A percentile compares a stretch with the other conserved stretches of the same genome.
phyloP scores from a whole-genome alignment of 2,888 invertebrate genomes.

The Ormyrus nitidulus region DNA sequence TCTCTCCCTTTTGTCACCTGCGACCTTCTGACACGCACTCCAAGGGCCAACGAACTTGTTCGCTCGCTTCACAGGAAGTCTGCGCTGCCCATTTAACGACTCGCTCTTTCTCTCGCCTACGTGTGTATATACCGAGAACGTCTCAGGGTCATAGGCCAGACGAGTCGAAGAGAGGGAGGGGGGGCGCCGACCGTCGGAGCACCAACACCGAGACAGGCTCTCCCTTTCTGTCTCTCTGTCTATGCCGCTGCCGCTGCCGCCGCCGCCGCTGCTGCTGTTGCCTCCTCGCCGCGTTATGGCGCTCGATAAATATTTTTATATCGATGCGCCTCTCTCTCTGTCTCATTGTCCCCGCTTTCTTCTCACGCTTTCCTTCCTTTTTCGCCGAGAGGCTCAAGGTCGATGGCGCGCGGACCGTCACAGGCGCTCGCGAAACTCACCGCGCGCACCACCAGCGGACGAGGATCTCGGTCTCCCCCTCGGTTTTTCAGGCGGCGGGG shows the following conservation, averaged over 20 bases:
- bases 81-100: constrained; percentile 69
- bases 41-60: constrained; percentile 66
- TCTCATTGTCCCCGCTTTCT: constrained; percentile 38
- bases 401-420: constrained; percentile 8
- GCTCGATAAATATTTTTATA: constrained; percentile 45
- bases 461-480: constrained; percentile 2
- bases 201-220: constrained; percentile 21
- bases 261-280: too few species aligned
- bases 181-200: constrained; percentile 25
- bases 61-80: constrained; percentile 67
- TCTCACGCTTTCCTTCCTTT: constrained; percentile 50
- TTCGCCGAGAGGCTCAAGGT: constrained; percentile 25
- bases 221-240: neutral
- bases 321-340: constrained; percentile 2
- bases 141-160: constrained; percentile 70
- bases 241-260: too few species aligned
- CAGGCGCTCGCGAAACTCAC: neutral
- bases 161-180: constrained; percentile 42
- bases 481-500: neutral
- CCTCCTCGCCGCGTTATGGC: neutral
- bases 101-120: constrained; percentile 52
- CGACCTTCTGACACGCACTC: constrained; percentile 67
- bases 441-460: constrained; percentile 15
- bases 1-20: constrained; percentile 67
- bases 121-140: constrained; percentile 60